phyloP scores from a whole-genome alignment of 2,888 invertebrate genomes.

The Pristionchus arcanus region DNA sequence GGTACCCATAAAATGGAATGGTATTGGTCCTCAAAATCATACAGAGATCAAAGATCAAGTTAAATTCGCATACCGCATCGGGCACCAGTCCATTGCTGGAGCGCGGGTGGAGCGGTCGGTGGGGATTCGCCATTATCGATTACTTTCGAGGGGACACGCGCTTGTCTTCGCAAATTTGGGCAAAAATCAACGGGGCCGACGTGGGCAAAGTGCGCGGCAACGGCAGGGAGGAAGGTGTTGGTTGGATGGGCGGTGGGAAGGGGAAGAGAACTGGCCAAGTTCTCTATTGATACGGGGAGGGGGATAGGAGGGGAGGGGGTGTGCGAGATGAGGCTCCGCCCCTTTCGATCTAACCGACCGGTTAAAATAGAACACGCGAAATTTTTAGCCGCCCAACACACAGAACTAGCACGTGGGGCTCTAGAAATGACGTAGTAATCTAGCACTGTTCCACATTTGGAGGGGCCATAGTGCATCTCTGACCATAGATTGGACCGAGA shows the following conservation, averaged over 20 bases:
- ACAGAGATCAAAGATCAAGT: conserved; percentile 21
- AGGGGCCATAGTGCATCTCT: background rate
- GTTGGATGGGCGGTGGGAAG: background rate
- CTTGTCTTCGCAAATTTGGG: background rate
- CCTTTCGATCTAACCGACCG: background rate
- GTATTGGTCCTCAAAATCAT: background rate
- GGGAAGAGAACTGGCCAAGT: conserved; percentile 19
- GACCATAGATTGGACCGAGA: background rate
- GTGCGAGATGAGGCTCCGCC: background rate
- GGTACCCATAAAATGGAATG: background rate
- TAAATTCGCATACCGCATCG: background rate
- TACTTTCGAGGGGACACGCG: background rate
- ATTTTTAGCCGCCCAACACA: background rate
- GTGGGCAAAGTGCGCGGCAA: conserved; percentile 35
- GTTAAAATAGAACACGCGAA: conserved; percentile 29
- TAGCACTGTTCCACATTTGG: background rate
- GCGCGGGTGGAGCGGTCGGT: conserved; percentile 8
- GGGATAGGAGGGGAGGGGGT: conserved; percentile 18
- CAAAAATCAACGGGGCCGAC: background rate
- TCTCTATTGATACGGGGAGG: conserved; percentile 24
- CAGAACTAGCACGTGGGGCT: background rate
- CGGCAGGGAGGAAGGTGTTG: background rate
- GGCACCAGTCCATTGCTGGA: conserved; percentile 17
- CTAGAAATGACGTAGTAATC: background rate
- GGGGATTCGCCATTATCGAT: conserved; percentile 21